Percentiles rank a stretch among this genome's conserved stretches.
Conservation (phyloP, 2,113 vertebrate genomes). For the Nesogale talazaci region DNA sequence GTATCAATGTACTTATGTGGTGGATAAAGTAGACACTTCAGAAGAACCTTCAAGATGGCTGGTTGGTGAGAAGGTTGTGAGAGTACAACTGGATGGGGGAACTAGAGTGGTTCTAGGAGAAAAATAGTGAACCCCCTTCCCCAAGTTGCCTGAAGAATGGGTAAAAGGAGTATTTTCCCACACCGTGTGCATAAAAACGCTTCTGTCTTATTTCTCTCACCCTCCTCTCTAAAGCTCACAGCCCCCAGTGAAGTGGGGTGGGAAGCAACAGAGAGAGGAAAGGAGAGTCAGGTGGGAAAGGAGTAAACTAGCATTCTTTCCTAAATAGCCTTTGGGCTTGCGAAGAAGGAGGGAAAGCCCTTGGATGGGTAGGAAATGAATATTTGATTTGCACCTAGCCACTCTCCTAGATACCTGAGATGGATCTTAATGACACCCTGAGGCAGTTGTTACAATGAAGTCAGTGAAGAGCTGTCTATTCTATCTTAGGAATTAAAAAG, state of each 20-base stretch:
- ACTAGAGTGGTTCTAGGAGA: too few relatives aligned
- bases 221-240: rapidly evolving
- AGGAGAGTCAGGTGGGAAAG: neutral
- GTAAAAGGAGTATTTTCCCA: neutral
- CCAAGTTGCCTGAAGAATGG: neutral
- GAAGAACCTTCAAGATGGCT: neutral
- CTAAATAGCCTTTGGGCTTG: neutral
- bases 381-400: neutral
- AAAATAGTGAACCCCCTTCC: too few relatives aligned
- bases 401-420: neutral
- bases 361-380: neutral
- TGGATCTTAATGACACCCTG: neutral
- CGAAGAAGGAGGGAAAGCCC: neutral
- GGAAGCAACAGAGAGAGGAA: neutral
- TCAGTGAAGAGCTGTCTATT: neutral
- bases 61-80: neutral
- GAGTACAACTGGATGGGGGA: too few relatives aligned
- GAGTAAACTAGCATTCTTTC: neutral
- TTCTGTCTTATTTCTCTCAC: neutral
- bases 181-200: neutral
- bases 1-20: too few relatives aligned
- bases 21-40: too few relatives aligned
- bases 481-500: neutral
- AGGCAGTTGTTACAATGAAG: neutral
- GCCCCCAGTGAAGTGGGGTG: too few relatives aligned